These are phyloP conservation scores for Apotomis turbidana DNA, from an alignment of 2,888 invertebrate species.

Conservation along the genomic window DNA sequence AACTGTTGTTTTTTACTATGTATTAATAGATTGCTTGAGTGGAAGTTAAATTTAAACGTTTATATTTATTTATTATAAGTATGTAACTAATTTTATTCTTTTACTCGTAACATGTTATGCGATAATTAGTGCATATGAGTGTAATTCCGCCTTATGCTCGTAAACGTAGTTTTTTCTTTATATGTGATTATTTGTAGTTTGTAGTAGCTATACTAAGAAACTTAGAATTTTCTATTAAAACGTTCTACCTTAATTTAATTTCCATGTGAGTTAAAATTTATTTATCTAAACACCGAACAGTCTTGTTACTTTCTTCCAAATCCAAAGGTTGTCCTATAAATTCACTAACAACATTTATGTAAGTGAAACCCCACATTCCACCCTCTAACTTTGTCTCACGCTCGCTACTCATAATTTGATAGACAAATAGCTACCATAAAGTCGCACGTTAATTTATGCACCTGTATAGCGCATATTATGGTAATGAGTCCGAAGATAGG, in stretches of 20 bases:
- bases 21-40: conserved; percentile 12
- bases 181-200: too few species aligned
- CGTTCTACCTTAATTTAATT: too few species aligned
- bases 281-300: too few species aligned
- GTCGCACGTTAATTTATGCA: conserved; percentile 56
- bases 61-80: too few species aligned
- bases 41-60: not conserved
- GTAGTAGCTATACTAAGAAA: too few species aligned
- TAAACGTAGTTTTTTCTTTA: not conserved
- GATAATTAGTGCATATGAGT: conserved; percentile 25
- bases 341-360: not conserved
- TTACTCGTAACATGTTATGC: conserved; percentile 12
- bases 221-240: too few species aligned
- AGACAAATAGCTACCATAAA: conserved; percentile 51
- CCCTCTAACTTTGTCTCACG: conserved; percentile 5
- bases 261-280: too few species aligned
- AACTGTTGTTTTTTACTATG: conserved; percentile 21
- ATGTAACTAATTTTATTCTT: too few species aligned
- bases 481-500: conserved; percentile 48
- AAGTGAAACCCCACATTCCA: not conserved
- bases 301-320: not conserved
- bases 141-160: not conserved
- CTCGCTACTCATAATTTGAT: conserved; percentile 41
- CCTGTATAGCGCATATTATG: conserved; percentile 50
- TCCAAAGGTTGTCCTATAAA: not conserved